Evolutionary conservation across 2,797 vertebrate species (phyloP).

Genomic region (Gobionotothen gibberifrons): DNA sequence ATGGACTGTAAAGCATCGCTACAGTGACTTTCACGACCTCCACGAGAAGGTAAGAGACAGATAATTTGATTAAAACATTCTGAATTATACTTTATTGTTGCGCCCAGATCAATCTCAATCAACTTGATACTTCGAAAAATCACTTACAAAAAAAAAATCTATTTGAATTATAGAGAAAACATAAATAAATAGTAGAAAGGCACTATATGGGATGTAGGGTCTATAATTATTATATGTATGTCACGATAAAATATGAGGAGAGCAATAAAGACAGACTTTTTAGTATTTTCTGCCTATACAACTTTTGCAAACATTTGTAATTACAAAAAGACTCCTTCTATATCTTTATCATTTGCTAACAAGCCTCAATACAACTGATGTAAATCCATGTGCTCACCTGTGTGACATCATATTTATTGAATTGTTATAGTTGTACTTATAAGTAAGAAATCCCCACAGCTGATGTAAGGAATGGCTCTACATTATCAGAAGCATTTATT

Average conservation of each 20-base stretch:
- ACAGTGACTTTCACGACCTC: slow-evolving; percentile 96
- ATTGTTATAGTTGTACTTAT: not conserved
- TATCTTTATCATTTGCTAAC: not conserved
- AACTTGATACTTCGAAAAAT: not conserved
- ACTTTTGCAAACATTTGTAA: not conserved
- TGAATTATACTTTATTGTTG: no score
- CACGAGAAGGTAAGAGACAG: slow-evolving; percentile 92
- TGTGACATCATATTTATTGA: not conserved
- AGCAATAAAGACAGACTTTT: not conserved
- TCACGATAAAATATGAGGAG: not conserved
- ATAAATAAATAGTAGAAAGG: not conserved
- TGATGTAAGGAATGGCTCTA: not conserved
- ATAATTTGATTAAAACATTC: no score
- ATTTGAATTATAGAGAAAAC: no score
- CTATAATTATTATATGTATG: not conserved
- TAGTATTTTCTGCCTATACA: not conserved
- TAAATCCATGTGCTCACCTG: not conserved
- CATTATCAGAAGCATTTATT: not conserved
- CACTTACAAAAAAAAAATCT: no score
- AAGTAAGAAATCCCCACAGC: not conserved
- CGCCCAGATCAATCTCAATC: not conserved
- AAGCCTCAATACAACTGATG: not conserved
- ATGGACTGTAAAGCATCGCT: slow-evolving; percentile 97
- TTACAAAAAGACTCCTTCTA: not conserved
- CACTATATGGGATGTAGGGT: no score